Conservation (phyloP, 2,113 vertebrate species). For the Festucalex cinctus region DNA sequence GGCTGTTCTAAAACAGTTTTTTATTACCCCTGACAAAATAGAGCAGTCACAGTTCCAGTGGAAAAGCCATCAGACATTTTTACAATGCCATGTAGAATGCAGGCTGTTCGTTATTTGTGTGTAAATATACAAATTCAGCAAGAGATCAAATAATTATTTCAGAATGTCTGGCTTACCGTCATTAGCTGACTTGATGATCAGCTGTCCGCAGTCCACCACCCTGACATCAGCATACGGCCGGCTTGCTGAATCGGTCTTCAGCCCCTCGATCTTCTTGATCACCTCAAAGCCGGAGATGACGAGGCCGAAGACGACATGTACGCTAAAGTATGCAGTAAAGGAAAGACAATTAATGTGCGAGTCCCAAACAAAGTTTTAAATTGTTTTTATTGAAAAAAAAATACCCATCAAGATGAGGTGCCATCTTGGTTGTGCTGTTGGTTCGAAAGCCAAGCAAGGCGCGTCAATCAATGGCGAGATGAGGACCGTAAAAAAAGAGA, state of each 20-base stretch:
- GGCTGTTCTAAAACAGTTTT: too few relatives aligned
- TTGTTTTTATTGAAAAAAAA: background rate
- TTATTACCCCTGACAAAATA: too few relatives aligned
- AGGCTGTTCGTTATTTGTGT: too few relatives aligned
- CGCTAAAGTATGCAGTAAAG: slow-evolving; percentile 66
- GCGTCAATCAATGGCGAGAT: slow-evolving; percentile 34
- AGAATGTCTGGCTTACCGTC: slow-evolving; percentile 75
- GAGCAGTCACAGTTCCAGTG: background rate
- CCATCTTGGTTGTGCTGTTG: slow-evolving; percentile 92
- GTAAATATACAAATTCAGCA: background rate
- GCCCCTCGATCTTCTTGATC: slow-evolving; percentile 92
- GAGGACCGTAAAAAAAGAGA: slow-evolving; percentile 38
- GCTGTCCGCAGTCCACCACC: slow-evolving; percentile 92
- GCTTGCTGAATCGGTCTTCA: slow-evolving; percentile 94
- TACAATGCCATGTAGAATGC: too few relatives aligned
- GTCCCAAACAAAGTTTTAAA: background rate
- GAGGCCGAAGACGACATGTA: slow-evolving; percentile 96
- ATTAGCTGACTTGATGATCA: slow-evolving; percentile 84
- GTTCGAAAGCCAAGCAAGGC: slow-evolving; percentile 56
- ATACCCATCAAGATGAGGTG: slow-evolving; percentile 96
- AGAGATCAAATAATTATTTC: background rate
- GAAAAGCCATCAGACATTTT: too few relatives aligned
- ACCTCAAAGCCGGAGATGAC: slow-evolving; percentile 97
- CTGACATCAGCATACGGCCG: slow-evolving; percentile 94
- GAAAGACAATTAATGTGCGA: background rate